Base-by-base conservation (phyloP, 2,888 invertebrate species). In the Chydorus sphaericus region DNA sequence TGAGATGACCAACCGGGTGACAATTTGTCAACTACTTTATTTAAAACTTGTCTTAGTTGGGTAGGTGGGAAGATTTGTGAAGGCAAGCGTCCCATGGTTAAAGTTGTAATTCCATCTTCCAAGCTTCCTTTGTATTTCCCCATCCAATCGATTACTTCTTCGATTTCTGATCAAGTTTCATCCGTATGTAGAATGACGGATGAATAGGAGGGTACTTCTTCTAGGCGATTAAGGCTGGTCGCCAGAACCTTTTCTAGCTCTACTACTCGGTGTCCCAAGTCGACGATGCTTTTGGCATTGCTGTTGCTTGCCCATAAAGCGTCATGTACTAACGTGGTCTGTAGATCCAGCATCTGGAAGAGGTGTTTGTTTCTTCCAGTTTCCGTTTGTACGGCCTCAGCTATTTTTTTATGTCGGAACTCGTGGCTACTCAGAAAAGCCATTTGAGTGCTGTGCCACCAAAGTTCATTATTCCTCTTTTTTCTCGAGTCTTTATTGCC, bases 401-500 rank as follows among this genome's bases (percentile, higher is more conserved):
- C 14, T 1, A 52, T 30, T 8, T 31, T 30, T 7, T 23, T 1
- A 52, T 16, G 31, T 52, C 52, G 0, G 14, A 18, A 4, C 18
- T 16, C 4, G 52, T 33, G 8, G 52, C 33, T 18, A 36, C 36
- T 20, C 52, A 31, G 14, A 52, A 52, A 2, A 52, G 20, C 52
- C 52, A 52, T 4, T 52, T 52, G 16, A 52, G n/a, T n/a, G 20
- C 31, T 18, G 31, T 23, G 10, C 52, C 36, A 11, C 52, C 52
- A 2, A 10, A 31, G 23, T 52, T 23, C 1, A 52, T 16, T 2
- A 52, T 7, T 1, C 30, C 52, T 11, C 52, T n/a, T n/a, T n/a
- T n/a, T n/a, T n/a, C n/a, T n/a, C n/a, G n/a, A n/a, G n/a, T n/a
- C n/a, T n/a, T n/a, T n/a, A n/a, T n/a, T n/a, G n/a, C n/a, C n/a